Evolutionary conservation across 2,113 vertebrate species (phyloP).

Genomic region (Macquaria australasica): DNA sequence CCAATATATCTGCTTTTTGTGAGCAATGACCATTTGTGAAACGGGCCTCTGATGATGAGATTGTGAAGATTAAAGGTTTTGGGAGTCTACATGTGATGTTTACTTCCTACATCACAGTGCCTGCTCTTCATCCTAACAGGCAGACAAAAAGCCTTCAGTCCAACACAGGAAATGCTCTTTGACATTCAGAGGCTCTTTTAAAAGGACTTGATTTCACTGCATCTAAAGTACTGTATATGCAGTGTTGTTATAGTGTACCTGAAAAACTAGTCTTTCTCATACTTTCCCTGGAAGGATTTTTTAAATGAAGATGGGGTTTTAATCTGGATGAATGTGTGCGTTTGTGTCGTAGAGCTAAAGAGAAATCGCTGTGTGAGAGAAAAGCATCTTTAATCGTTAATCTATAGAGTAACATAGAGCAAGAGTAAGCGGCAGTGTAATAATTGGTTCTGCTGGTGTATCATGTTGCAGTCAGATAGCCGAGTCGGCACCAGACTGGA

Average conservation of each 20-base stretch:
- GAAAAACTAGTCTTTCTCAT: background rate
- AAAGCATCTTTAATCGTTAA: slow-evolving; percentile 38
- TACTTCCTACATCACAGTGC: background rate
- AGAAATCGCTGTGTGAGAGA: slow-evolving; percentile 1
- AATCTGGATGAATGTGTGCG: background rate
- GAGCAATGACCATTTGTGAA: background rate
- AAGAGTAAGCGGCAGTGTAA: slow-evolving; percentile 40
- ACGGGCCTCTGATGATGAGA: background rate
- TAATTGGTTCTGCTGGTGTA: slow-evolving; percentile 47
- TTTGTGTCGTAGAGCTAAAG: slow-evolving; percentile 6
- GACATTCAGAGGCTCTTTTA: background rate
- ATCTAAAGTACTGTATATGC: background rate
- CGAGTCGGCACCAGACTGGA: slow-evolving; percentile 59
- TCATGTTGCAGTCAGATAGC: slow-evolving; percentile 65
- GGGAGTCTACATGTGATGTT: background rate
- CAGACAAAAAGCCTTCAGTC: background rate
- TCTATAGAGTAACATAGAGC: background rate
- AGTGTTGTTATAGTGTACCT: background rate
- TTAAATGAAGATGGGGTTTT: background rate
- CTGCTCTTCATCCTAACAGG: background rate
- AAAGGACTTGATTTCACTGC: background rate
- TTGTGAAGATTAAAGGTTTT: background rate
- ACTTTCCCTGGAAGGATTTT: background rate
- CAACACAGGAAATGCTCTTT: background rate
- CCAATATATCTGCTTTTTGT: too few species aligned